A percentile compares a stretch with the other conserved stretches of the same genome.
phyloP scores from a whole-genome alignment of 2,797 vertebrate genomes.

The Schizothorax lantsangensis region DNA sequence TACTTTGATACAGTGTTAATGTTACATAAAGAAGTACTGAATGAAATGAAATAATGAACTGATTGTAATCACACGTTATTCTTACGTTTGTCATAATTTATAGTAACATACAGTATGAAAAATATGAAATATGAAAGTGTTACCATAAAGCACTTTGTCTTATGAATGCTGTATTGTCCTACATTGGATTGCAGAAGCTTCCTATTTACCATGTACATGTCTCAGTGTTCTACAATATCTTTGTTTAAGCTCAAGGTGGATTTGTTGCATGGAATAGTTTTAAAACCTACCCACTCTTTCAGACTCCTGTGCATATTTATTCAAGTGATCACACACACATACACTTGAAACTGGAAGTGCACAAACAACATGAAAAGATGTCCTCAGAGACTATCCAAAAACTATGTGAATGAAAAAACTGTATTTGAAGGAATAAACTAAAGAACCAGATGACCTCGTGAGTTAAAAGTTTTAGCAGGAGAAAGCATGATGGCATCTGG shows the following conservation, averaged over 20 bases:
- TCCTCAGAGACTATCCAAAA: not conserved
- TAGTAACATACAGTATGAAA: not conserved
- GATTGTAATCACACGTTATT: not conserved
- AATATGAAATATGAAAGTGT: slow-evolving; percentile 1
- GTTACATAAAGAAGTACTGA: not conserved
- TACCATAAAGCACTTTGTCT: not conserved
- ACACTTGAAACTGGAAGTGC: not conserved
- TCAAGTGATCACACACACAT: not conserved
- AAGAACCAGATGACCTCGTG: not conserved
- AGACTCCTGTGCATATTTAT: slow-evolving; percentile 22
- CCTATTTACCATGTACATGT: not conserved
- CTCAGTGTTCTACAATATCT: not conserved
- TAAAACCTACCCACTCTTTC: not conserved
- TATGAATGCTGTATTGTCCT: not conserved
- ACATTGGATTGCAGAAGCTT: not conserved
- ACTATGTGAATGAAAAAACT: not conserved
- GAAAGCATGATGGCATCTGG: not conserved
- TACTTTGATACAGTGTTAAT: not conserved
- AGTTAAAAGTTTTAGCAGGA: not conserved
- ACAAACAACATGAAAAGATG: slow-evolving; percentile 1
- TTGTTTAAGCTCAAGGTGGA: slow-evolving; percentile 12
- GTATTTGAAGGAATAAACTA: not conserved
- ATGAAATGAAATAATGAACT: not conserved
- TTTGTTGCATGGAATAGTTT: slow-evolving; percentile 23
- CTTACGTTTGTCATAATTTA: not conserved